phyloP scores from a whole-genome alignment of 30 jellyfish, hydroid and myxozoan genomes.

The Nemopilema nomurai region DNA sequence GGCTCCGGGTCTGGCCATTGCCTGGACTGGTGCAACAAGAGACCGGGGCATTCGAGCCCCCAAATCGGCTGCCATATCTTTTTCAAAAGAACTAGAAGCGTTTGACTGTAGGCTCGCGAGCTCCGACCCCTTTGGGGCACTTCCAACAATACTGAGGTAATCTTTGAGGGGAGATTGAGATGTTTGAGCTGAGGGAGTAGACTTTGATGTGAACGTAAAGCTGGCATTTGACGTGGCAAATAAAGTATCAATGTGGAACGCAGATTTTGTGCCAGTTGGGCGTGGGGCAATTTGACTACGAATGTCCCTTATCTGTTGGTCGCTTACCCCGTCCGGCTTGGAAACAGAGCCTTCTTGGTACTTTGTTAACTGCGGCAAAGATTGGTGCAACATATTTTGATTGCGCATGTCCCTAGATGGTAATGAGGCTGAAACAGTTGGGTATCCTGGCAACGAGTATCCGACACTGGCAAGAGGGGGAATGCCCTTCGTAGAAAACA shows the following conservation, averaged over 20 bases:
- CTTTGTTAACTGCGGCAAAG: background rate
- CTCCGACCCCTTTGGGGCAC: background rate
- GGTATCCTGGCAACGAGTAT: background rate
- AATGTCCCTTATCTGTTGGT: background rate
- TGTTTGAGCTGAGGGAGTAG: background rate
- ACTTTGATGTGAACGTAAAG: background rate
- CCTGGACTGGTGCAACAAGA: background rate
- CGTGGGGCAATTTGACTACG: background rate
- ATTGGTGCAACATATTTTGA: background rate
- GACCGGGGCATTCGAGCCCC: background rate
- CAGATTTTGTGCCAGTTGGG: background rate
- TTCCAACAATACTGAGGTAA: slow-evolving; percentile 10
- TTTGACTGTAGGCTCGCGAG: background rate
- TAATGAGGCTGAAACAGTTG: slow-evolving; percentile 13
- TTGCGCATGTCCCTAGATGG: background rate
- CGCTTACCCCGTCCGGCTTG: background rate
- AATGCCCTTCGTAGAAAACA: background rate
- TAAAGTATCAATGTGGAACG: slow-evolving; percentile 16
- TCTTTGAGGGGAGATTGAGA: background rate
- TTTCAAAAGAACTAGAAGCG: background rate
- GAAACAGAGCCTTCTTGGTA: background rate
- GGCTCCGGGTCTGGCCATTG: background rate
- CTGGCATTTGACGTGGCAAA: background rate
- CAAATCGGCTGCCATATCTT: background rate
- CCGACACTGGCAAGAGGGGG: slow-evolving; percentile 36